Conservation (phyloP, 1,140 invertebrate species). For the Venustaconcha ellipsiformis region DNA sequence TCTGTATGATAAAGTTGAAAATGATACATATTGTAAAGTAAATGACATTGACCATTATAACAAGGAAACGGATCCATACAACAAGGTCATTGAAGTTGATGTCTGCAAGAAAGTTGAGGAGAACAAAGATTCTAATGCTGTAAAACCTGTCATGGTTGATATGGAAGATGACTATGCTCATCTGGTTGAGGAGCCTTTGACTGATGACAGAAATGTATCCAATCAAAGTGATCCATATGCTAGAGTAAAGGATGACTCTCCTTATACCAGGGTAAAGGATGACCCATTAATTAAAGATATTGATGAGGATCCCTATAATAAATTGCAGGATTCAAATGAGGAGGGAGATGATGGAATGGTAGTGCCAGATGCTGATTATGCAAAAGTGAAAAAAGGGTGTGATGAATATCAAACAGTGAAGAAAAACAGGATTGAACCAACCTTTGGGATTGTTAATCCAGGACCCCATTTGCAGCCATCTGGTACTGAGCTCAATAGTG, state of each 20-base stretch:
- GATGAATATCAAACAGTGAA: conserved; percentile 31
- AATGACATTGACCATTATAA: conserved; percentile 19
- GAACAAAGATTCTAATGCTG: not conserved
- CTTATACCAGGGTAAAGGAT: too few relatives aligned
- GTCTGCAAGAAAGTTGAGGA: conserved; percentile 20
- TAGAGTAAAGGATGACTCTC: conserved; percentile 14
- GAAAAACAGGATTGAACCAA: not conserved
- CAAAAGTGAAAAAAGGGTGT: conserved; percentile 20
- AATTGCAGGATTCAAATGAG: conserved; percentile 14
- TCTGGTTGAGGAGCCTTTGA: conserved; percentile 2
- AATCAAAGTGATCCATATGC: conserved; percentile 33
- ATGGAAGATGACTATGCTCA: conserved; percentile 14
- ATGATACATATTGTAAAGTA: conserved; percentile 16
- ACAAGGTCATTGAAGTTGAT: conserved; percentile 26
- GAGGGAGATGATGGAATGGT: not conserved
- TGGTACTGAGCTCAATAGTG: not conserved
- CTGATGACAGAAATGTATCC: conserved; percentile 33
- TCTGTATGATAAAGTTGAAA: conserved; percentile 19
- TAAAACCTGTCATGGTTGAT: not conserved
- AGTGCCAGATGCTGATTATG: conserved; percentile 22
- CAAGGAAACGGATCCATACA: conserved; percentile 24
- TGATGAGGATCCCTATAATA: conserved; percentile 29
- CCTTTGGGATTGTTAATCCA: not conserved
- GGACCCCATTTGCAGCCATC: not conserved
- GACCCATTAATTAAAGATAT: conserved; percentile 6